These are phyloP conservation scores for Lepilemur ruficaudatus DNA, from an alignment of 2,797 vertebrate species.

Conservation along the genomic window DNA sequence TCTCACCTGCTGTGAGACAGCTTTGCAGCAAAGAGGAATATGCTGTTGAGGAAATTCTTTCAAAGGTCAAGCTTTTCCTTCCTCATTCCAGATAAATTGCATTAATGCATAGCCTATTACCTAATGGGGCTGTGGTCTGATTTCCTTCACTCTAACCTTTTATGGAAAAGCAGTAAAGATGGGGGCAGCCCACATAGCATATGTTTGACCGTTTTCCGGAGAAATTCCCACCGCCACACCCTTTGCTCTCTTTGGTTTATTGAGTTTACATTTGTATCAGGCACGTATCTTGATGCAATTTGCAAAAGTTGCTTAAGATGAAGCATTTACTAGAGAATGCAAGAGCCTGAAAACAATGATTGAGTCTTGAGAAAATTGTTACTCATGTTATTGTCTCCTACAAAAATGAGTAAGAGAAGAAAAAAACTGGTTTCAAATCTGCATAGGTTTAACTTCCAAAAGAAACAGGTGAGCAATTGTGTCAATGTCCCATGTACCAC, in stretches of 20 bases:
- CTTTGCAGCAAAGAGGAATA: constrained; percentile 49
- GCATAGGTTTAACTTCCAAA: constrained; percentile 23
- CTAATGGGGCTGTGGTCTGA: constrained; percentile 30
- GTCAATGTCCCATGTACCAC: not conserved
- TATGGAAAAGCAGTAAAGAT: constrained; percentile 56
- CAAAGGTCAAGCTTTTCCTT: constrained; percentile 56
- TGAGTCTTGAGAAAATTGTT: not conserved
- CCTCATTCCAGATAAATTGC: constrained; percentile 78
- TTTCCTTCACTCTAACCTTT: constrained; percentile 63
- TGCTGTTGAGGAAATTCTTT: constrained; percentile 50
- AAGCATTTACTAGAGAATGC: not conserved
- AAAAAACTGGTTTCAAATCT: not conserved
- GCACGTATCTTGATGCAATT: not conserved
- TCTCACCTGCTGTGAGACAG: not conserved
- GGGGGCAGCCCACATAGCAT: not conserved
- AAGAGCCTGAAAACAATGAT: constrained; percentile 20
- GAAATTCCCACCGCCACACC: constrained; percentile 29
- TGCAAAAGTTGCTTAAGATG: not conserved
- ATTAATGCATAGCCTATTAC: constrained; percentile 36
- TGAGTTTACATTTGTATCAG: constrained; percentile 39
- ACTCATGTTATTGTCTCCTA: not conserved
- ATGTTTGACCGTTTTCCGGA: not conserved
- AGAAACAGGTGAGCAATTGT: not conserved
- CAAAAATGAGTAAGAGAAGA: constrained; percentile 21
- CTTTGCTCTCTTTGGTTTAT: not conserved